phyloP scores from a whole-genome alignment of 2,113 vertebrate species.

The Tricholaema leucomelas region DNA sequence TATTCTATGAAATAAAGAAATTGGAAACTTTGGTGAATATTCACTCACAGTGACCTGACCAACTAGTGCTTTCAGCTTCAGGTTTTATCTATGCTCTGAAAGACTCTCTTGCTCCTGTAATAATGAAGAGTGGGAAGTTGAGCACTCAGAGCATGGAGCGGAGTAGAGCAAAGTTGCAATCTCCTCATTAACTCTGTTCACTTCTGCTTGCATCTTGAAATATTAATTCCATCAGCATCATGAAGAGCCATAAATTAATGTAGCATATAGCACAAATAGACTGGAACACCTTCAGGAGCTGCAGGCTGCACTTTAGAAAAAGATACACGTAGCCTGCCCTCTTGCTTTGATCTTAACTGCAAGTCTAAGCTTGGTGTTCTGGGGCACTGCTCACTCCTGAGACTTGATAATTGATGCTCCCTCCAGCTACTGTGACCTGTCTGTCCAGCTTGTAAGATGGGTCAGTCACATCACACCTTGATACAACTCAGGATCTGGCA shows the following conservation, averaged over 20 bases:
- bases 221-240: not conserved
- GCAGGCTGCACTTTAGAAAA: not conserved
- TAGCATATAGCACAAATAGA: not conserved
- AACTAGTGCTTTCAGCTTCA: no score
- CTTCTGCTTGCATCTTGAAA: not conserved
- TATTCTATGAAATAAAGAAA: no score
- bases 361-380: not conserved
- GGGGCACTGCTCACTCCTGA: not conserved
- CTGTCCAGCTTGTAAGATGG: not conserved
- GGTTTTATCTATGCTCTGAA: no score
- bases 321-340: not conserved
- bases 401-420: not conserved
- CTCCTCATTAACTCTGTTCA: not conserved
- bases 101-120: no score
- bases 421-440: not conserved
- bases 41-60: not conserved
- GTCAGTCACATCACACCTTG: not conserved
- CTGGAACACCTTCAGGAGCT: not conserved
- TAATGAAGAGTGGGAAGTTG: not conserved
- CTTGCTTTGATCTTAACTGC: not conserved
- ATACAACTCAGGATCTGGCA: not conserved
- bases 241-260: not conserved
- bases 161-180: not conserved
- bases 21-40: not conserved
- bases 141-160: not conserved